Percentiles rank a stretch among this genome's conserved stretches.
phyloP scores from a whole-genome alignment of 2,113 vertebrate species.

The Chelonoidis abingdonii region DNA sequence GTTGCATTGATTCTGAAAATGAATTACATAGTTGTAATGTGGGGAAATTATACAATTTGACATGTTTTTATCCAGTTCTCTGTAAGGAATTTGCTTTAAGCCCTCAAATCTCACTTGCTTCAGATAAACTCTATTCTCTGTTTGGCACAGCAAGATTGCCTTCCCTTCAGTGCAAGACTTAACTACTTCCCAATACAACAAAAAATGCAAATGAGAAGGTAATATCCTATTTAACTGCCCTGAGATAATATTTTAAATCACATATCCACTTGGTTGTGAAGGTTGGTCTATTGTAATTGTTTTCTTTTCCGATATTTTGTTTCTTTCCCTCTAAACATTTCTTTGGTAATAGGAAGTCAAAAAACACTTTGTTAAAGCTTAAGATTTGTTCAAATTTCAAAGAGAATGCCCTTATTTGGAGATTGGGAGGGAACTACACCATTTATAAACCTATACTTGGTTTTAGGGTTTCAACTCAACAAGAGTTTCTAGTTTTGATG shows the following conservation, averaged over 20 bases:
- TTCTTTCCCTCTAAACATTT: background rate
- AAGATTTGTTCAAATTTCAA: background rate
- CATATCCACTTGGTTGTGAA: background rate
- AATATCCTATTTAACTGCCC: constrained; percentile 22
- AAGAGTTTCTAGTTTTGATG: background rate
- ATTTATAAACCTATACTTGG: background rate
- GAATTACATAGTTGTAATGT: constrained; percentile 13
- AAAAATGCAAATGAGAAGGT: constrained; percentile 34
- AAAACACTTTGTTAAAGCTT: background rate
- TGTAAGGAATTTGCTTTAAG: constrained; percentile 49
- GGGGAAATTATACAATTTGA: constrained; percentile 58
- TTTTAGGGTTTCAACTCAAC: constrained; percentile 7
- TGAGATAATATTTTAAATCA: constrained; percentile 42
- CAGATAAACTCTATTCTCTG: constrained; percentile 58
- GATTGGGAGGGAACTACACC: background rate
- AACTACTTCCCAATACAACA: background rate
- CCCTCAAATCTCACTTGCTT: constrained; percentile 58
- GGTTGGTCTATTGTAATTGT: background rate
- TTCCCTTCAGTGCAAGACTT: background rate
- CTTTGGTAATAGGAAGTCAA: constrained; percentile 4
- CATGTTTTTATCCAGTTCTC: constrained; percentile 38
- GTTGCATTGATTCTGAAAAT: constrained; percentile 66
- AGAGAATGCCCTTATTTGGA: background rate
- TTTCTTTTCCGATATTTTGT: background rate
- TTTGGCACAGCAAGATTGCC: constrained; percentile 42